Base-by-base conservation (phyloP, 2,113 vertebrate genomes). In the Scatophagus argus region DNA sequence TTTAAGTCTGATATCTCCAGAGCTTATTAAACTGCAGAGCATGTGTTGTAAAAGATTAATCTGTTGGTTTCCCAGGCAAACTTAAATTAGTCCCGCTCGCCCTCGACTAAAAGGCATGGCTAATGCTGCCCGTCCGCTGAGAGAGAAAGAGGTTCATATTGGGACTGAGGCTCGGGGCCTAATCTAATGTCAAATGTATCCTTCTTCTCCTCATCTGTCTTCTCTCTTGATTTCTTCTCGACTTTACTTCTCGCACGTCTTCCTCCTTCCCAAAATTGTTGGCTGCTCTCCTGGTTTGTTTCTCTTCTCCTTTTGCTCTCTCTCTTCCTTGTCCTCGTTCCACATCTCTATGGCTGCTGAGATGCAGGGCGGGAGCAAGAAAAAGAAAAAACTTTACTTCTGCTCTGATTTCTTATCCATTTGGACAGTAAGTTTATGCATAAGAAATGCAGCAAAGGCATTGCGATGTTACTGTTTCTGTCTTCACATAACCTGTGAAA, bases 31-130 rank as follows among this genome's bases (percentile, higher is more conserved):
- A 88, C 86, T 88, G 74, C 83, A 65, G 80, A 92, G 91, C 92
- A 91, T 91, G 85, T 91, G 91, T 88, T 91, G 89, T 91, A 92
- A 93, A 92, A 92, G 90, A 91, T 93, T 89, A 89, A 92, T 91
- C 85, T 89, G 88, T 86, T 88, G 83, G 86, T 91, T 93, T 93
- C 90, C 90, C 91, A 91, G 87, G 91, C 87, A 91, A 86, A 87
- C 79, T 87, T 83, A 88, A 92, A 91, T 88, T 65, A 92, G 87
- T 90, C 87, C 66, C 79, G 49, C 83, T 91, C 87, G 41, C 83
- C 84, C 89, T 87, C 62, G 6, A 49, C 87, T 91, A 90, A 89
- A 82, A 90, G 79, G 77, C 86, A 85, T 70, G 69, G 89, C 87
- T 91, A 87, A 91, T 90, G 92, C 87, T 58, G 77, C 58, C 27